Conservation (phyloP, 2,797 vertebrate species). For the Acipenser transmontanus region DNA sequence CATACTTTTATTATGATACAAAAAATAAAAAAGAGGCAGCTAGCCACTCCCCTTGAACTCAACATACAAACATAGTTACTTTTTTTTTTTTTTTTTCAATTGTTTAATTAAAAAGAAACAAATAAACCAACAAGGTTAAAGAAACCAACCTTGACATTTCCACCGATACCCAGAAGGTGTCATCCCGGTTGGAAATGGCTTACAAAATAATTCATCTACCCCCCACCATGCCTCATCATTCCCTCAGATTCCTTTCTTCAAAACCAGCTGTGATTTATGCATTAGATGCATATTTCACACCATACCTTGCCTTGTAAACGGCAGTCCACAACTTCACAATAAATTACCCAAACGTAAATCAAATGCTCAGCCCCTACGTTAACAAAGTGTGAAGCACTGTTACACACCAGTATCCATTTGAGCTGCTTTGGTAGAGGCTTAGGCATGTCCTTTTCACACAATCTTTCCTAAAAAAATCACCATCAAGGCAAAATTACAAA, state of each 20-base stretch:
- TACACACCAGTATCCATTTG: constrained; percentile 12
- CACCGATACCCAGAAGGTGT: constrained; percentile 32
- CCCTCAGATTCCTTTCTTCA: background rate
- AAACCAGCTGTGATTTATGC: constrained; percentile 74
- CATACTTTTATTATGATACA: constrained; percentile 28
- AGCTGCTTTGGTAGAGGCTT: constrained; percentile 18
- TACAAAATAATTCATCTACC: constrained; percentile 16
- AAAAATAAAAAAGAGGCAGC: constrained; percentile 42
- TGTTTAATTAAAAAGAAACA: constrained; percentile 34
- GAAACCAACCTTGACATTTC: constrained; percentile 74
- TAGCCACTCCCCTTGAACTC: constrained; percentile 24
- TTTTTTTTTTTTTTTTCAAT: constrained; percentile 42
- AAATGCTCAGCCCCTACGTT: constrained; percentile 32
- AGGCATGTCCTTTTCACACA: background rate
- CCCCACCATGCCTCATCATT: constrained; percentile 6
- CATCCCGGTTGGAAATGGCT: constrained; percentile 45
- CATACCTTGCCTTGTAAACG: constrained; percentile 49
- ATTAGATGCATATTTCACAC: constrained; percentile 77
- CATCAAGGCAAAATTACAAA: constrained; percentile 17
- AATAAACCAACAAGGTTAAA: constrained; percentile 75
- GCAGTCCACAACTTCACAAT: constrained; percentile 34
- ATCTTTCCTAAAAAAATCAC: constrained; percentile 21
- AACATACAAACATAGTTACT: constrained; percentile 18
- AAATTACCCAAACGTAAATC: constrained; percentile 28
- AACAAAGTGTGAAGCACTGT: constrained; percentile 4